Base-by-base conservation (phyloP, 2,797 vertebrate genomes). In the Diplodus sargus region DNA sequence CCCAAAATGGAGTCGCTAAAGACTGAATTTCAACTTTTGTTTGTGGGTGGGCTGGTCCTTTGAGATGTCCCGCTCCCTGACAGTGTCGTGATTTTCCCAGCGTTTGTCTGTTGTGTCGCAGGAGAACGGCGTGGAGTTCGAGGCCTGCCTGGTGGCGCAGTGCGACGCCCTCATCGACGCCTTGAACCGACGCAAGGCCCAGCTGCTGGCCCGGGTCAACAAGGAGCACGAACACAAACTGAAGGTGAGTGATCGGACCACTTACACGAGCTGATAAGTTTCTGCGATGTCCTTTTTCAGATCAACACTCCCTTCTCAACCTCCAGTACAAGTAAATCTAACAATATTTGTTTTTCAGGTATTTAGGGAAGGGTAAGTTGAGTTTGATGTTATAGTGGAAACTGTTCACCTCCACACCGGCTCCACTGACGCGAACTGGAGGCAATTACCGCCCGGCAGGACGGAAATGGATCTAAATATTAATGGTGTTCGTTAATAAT, bases 101-200 rank as follows among this genome's bases (percentile, higher is more conserved):
- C 74, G 25, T 65, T 34, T 68, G 20, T 69, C 61, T 82, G 53
- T 56, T 83, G 64, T 79, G 74, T 67, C 3, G 0, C 93, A 99
- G 98, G 98, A 99, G 94, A 99, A 99, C 85, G 97, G 97, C 0
- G 98, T 99, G 93, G 98, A 99, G 94, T 99, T 99, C 0, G 98
- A 99, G 86, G 98, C 98, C 39, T 99, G 98, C 83, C 89, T 99
- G 90, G 98, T 99, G 66, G 98, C 98, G 6, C 98, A 99, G 87
- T 99, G 98, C n/a, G 98, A 99, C 0, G 98, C 98, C 45, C 96
- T 99, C 84, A 99, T 99, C 0, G 98, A 99, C 0, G 98, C 98
- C 58, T 95, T 99, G 80, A 99, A 99, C 93, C 94, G 98, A 54
- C 96, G 98, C 82, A 99, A 99, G 92, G 97, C 97, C 47, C 98